Evolutionary conservation across 2,888 invertebrate species (phyloP).

Genomic region (Tetranychus truncatus): DNA sequence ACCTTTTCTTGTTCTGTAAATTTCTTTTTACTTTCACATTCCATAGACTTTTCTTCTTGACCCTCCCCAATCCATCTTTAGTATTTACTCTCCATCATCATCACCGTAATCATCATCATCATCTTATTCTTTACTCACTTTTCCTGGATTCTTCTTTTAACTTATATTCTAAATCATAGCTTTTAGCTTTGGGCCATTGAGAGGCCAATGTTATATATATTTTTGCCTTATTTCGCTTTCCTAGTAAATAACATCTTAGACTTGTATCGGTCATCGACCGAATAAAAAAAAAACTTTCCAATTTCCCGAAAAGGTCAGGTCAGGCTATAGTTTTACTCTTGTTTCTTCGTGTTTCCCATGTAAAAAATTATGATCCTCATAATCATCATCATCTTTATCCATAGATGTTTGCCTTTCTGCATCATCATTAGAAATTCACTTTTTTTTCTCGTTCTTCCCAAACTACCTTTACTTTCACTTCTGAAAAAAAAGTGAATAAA

Average conservation of each 20-base stretch:
- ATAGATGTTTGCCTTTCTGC: background rate
- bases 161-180: background rate
- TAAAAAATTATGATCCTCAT: background rate
- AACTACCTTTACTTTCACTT: background rate
- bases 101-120: background rate
- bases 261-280: background rate
- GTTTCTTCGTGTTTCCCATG: background rate
- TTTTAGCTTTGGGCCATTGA: background rate
- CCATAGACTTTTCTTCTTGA: background rate
- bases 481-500: background rate
- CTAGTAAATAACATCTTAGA: background rate
- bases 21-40: background rate
- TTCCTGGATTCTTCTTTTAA: background rate
- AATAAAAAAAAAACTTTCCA: background rate
- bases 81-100: background rate
- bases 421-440: background rate
- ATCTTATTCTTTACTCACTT: background rate
- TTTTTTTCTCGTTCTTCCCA: background rate
- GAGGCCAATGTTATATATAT: background rate
- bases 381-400: background rate
- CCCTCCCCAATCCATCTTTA: conserved; percentile 1
- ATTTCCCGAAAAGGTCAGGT: background rate
- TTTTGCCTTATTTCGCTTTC: background rate
- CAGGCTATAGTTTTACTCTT: background rate
- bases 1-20: background rate